Conservation (phyloP, 2,888 invertebrate species). For the Elgonia sp. region DNA sequence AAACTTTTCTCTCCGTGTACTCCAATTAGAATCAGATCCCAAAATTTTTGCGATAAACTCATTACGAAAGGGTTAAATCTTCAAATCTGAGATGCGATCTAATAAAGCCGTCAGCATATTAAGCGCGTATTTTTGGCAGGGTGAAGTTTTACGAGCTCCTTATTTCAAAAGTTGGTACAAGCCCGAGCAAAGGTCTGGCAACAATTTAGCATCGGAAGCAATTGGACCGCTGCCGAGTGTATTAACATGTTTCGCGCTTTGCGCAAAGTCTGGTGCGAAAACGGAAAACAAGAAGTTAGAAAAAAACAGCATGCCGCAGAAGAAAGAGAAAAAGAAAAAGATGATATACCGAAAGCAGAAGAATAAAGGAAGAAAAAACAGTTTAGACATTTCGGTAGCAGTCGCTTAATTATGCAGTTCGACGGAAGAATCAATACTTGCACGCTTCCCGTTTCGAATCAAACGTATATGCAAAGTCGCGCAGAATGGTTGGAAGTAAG, state of each 20-base stretch:
- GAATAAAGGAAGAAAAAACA: background rate
- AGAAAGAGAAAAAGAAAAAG: conserved; percentile 2
- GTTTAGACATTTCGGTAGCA: conserved; percentile 34
- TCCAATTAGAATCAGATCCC: background rate
- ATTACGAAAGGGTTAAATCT: conserved; percentile 39
- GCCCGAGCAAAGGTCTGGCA: conserved; percentile 59
- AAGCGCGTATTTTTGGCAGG: conserved; percentile 58
- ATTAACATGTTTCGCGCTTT: conserved; percentile 67
- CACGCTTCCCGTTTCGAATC: conserved; percentile 62
- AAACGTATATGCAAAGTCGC: conserved; percentile 67
- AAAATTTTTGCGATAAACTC: background rate
- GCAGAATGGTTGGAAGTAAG: conserved; percentile 70
- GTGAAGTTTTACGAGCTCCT: conserved; percentile 66
- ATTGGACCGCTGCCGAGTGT: conserved; percentile 69
- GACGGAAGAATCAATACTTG: conserved; percentile 72
- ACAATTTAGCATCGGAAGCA: conserved; percentile 64
- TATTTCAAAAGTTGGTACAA: conserved; percentile 65
- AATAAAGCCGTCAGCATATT: conserved; percentile 67
- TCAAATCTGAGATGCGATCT: conserved; percentile 51
- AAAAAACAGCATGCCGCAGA: background rate
- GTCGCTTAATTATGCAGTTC: conserved; percentile 72
- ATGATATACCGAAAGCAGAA: background rate
- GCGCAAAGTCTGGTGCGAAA: conserved; percentile 19
- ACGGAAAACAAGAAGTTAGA: background rate
- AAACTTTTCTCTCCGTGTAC: too few species aligned